Base-by-base conservation (phyloP, 1,140 invertebrate species). In the Phocides pigmalion region DNA sequence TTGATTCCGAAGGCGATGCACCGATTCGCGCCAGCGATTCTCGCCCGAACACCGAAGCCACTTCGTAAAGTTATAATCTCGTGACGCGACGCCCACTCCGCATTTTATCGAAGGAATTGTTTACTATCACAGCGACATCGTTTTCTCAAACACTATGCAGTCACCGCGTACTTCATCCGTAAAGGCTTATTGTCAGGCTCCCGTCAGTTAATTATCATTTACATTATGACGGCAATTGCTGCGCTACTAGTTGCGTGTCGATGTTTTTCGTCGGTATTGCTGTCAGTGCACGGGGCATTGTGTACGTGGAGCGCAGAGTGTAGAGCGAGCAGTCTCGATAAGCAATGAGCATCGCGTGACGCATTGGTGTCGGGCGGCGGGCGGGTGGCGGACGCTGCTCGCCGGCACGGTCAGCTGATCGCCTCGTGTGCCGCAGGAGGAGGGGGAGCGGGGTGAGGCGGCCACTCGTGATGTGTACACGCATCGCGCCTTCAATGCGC, bases 351-450 rank as follows among this genome's bases (percentile, higher is more conserved):
- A 68, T 68, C 65, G 73, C 72, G 77, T 76, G 76, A 81, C 75
- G 82, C 83, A 82, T 79, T 66, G 66, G 56, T 56, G 47, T 54
- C 61, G 54, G 69, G 68, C 72, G 68, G 53, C 70, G 74, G 66
- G 70, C 64, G 68, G 62, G 63, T 32, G 64, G 49, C 50, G 66
- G 70, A 68, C 64, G 64, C 39, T 64, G 49, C 50, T 42, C n/a
- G 28, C 28, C 41, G 42, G 72, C 68, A 58, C 74, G 76, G 84
- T 86, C 87, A 89, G 87, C 87, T 89, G 87, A 89, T 87, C 80
- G 78, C 49, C 62, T 74, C 79, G 81, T 75, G 82, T 67, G 68
- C 28, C 39, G 67, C n/a, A n/a, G n/a, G 39, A 70, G 59, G 50
- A 46, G 42, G 49, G 59, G 47, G 63, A 41, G 49, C 44, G 37